phyloP scores from a whole-genome alignment of 2,888 invertebrate species.

The Coleophora flavipennella region DNA sequence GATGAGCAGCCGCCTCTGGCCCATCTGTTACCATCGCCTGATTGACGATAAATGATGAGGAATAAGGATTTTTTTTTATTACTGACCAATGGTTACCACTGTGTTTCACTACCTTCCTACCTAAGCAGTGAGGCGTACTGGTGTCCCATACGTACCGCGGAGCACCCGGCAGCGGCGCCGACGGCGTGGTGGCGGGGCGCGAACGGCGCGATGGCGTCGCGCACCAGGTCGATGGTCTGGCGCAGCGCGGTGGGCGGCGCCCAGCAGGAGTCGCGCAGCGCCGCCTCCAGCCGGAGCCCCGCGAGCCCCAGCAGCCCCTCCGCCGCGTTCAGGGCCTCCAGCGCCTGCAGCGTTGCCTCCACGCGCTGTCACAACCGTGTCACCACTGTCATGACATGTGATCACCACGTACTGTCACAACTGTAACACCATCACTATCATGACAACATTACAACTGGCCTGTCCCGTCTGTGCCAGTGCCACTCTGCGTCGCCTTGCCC shows the following conservation, averaged over 20 bases:
- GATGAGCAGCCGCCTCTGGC: too few species aligned
- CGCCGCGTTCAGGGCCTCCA: constrained; percentile 76
- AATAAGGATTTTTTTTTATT: too few species aligned
- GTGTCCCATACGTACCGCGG: background rate
- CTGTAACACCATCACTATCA: too few species aligned
- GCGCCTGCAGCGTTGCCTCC: constrained; percentile 74
- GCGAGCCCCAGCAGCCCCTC: constrained; percentile 59
- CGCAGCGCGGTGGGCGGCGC: constrained; percentile 85
- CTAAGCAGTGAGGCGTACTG: too few species aligned
- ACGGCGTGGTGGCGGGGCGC: constrained; percentile 6
- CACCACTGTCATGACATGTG: too few species aligned
- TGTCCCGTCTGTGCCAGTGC: too few species aligned
- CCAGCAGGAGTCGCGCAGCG: constrained; percentile 87
- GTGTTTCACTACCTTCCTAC: too few species aligned
- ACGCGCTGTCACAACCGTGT: constrained; percentile 74
- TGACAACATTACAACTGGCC: too few species aligned
- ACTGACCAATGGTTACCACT: too few species aligned
- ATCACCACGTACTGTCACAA: too few species aligned
- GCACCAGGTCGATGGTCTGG: constrained; percentile 82
- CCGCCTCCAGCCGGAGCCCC: constrained; percentile 73
- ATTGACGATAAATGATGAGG: background rate
- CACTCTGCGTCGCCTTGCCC: too few species aligned
- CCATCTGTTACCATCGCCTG: too few species aligned
- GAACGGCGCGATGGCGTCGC: constrained; percentile 74
- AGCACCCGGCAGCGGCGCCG: background rate